Evolutionary conservation across 2,113 vertebrate species (phyloP).

Genomic region (Paratilapia polleni): DNA sequence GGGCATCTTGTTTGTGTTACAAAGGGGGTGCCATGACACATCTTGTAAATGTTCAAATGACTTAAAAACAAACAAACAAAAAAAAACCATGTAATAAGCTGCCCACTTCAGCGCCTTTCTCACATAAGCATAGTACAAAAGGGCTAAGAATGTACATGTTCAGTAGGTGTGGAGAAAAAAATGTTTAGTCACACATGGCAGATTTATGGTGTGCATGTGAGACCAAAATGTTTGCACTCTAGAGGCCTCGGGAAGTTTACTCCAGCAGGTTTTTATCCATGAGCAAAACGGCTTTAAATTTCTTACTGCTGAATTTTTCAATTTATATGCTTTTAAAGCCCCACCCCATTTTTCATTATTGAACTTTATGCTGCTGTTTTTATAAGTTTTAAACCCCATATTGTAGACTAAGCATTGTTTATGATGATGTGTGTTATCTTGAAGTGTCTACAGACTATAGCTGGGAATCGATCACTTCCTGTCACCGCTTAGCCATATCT

Average conservation of each 20-base stretch:
- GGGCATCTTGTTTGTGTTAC: too few relatives aligned
- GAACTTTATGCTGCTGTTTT: not conserved
- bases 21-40: too few relatives aligned
- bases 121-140: too few relatives aligned
- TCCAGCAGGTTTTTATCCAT: not conserved
- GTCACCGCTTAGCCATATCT: not conserved
- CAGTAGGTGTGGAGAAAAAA: too few relatives aligned
- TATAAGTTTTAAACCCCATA: not conserved
- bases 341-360: not conserved
- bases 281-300: not conserved
- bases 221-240: not conserved
- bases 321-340: not conserved
- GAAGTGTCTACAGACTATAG: not conserved
- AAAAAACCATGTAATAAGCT: too few relatives aligned
- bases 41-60: too few relatives aligned
- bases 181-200: not conserved
- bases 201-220: not conserved
- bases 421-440: not conserved
- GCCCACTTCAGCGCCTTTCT: too few relatives aligned
- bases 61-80: too few relatives aligned
- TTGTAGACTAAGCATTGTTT: not conserved
- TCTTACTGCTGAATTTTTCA: not conserved
- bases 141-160: too few relatives aligned
- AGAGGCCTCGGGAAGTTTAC: not conserved
- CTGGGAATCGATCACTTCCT: conserved; percentile 3